Percentiles rank a stretch among this genome's conserved stretches.
Conservation (phyloP, 2,797 vertebrate genomes). For the Orestias chungarensis region DNA sequence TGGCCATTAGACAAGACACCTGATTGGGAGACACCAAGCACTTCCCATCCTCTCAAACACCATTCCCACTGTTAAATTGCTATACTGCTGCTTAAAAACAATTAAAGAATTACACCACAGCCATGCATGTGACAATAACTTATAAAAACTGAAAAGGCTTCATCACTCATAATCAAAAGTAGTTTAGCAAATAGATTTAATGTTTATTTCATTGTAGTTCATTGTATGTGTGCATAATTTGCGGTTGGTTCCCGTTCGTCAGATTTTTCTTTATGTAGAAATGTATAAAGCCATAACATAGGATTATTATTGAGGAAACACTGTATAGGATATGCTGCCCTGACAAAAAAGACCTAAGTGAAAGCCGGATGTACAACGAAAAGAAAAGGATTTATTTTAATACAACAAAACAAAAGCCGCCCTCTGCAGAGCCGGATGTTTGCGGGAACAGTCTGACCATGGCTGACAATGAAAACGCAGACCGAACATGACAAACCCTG, state of each 20-base stretch:
- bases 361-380: constrained; percentile 2
- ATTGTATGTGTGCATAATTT: background rate
- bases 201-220: background rate
- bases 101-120: background rate
- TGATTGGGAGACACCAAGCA: no score
- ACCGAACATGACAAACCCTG: background rate
- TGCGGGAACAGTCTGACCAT: background rate
- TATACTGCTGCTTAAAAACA: no score
- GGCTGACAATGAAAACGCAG: constrained; percentile 7
- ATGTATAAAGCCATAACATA: no score
- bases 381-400: constrained; percentile 9
- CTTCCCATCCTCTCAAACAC: background rate
- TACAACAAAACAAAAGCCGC: constrained; percentile 1
- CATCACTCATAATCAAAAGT: background rate
- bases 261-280: no score
- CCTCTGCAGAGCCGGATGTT: constrained; percentile 3
- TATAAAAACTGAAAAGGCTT: background rate
- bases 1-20: no score
- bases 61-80: background rate
- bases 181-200: background rate
- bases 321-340: background rate
- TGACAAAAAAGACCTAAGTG: background rate
- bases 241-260: no score
- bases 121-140: background rate
- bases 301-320: no score